These are phyloP conservation scores for Helicoverpa armigera DNA, from an alignment of 1,140 invertebrate species.

Conservation along the genomic window DNA sequence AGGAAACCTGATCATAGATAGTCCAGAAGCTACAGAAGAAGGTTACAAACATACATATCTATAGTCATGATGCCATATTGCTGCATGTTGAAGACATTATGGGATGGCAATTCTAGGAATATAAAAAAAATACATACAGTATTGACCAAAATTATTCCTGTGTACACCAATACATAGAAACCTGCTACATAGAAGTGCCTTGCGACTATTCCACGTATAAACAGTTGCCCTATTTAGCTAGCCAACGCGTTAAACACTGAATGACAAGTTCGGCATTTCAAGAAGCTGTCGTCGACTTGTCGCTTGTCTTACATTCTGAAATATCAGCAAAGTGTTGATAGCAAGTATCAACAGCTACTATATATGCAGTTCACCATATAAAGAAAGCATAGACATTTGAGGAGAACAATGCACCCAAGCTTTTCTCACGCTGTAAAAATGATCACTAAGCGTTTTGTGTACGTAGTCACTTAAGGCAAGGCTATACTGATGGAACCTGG, in stretches of 20 bases:
- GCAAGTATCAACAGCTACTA: background rate
- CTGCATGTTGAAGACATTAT: too few species aligned
- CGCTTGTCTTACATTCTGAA: constrained; percentile 2
- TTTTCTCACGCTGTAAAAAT: constrained; percentile 1
- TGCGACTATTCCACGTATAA: background rate
- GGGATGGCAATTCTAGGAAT: too few species aligned
- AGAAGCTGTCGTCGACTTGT: constrained; percentile 22
- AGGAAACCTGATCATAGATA: too few species aligned
- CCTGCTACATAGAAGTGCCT: background rate
- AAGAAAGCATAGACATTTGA: too few species aligned
- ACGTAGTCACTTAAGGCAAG: background rate
- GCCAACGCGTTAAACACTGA: background rate
- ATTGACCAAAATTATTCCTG: too few species aligned
- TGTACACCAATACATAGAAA: background rate
- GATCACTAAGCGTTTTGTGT: background rate
- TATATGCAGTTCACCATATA: too few species aligned
- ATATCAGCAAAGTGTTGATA: background rate
- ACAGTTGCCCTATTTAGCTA: background rate
- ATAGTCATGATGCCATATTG: too few species aligned
- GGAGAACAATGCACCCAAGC: background rate
- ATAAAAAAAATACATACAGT: too few species aligned
- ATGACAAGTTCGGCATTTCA: constrained; percentile 26
- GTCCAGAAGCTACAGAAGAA: too few species aligned
- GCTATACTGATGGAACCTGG: too few species aligned
- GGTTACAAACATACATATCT: too few species aligned